phyloP scores from a whole-genome alignment of 2,113 vertebrate species.

The Eulacestoma nigropectus region DNA sequence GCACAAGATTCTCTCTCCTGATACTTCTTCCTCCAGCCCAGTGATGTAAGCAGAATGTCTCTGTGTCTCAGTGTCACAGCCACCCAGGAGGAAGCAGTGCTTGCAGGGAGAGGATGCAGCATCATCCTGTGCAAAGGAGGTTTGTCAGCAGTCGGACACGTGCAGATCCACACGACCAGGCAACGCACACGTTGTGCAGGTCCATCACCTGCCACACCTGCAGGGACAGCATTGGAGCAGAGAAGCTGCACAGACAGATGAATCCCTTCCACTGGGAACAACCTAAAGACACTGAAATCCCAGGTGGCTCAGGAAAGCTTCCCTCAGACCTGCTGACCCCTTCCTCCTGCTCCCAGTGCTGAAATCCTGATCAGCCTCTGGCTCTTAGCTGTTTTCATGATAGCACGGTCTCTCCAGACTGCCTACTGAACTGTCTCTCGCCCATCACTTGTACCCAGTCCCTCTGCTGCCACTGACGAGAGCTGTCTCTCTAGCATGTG shows the following conservation, averaged over 20 bases:
- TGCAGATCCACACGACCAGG: neutral
- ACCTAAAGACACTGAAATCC: neutral
- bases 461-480: neutral
- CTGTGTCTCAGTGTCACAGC: neutral
- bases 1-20: neutral
- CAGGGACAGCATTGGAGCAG: neutral
- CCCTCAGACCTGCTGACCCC: neutral
- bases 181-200: neutral
- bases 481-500: neutral
- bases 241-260: neutral
- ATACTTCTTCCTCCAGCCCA: neutral
- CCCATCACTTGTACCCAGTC: fast-evolving
- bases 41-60: fast-evolving
- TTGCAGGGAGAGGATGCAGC: neutral
- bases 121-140: fast-evolving
- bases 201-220: neutral
- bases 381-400: neutral
- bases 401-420: neutral
- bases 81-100: neutral
- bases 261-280: neutral
- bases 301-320: neutral
- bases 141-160: neutral
- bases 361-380: neutral
- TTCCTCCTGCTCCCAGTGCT: neutral
- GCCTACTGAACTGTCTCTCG: neutral